Conservation (phyloP, 2,888 invertebrate species). For the Teleiodes luculella region DNA sequence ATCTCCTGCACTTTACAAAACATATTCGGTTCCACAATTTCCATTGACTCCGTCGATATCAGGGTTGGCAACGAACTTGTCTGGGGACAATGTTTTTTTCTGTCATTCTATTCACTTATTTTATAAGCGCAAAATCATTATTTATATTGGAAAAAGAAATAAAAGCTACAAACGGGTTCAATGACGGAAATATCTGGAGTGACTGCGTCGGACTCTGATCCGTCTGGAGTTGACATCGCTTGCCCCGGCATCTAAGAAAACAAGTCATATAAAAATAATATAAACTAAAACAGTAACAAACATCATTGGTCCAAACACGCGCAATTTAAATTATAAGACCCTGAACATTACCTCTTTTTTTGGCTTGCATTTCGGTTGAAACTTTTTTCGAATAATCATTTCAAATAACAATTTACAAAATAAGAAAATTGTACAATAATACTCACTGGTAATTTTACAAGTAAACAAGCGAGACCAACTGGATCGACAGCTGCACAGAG, state of each 20-base stretch:
- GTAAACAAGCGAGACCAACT: too few species aligned
- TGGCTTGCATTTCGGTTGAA: neutral
- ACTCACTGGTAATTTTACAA: too few species aligned
- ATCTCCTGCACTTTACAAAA: neutral
- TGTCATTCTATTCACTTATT: too few species aligned
- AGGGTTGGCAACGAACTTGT: neutral
- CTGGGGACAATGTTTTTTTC: neutral
- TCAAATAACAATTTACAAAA: neutral
- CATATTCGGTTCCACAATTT: neutral
- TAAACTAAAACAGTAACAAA: neutral
- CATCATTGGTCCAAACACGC: constrained; percentile 17
- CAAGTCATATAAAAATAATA: neutral
- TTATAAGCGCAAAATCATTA: too few species aligned
- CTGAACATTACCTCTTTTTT: constrained; percentile 5
- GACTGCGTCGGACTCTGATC: neutral
- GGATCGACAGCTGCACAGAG: too few species aligned
- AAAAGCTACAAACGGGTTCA: constrained; percentile 38
- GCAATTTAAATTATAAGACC: neutral
- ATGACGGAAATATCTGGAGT: constrained; percentile 36
- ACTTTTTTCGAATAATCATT: constrained; percentile 3
- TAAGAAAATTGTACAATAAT: neutral
- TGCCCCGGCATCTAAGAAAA: neutral
- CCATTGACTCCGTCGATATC: neutral
- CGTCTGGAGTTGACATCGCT: constrained; percentile 36
- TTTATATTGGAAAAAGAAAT: neutral